Evolutionary conservation across 2,113 vertebrate genomes (phyloP).

Genomic region (Seriola quinqueradiata): DNA sequence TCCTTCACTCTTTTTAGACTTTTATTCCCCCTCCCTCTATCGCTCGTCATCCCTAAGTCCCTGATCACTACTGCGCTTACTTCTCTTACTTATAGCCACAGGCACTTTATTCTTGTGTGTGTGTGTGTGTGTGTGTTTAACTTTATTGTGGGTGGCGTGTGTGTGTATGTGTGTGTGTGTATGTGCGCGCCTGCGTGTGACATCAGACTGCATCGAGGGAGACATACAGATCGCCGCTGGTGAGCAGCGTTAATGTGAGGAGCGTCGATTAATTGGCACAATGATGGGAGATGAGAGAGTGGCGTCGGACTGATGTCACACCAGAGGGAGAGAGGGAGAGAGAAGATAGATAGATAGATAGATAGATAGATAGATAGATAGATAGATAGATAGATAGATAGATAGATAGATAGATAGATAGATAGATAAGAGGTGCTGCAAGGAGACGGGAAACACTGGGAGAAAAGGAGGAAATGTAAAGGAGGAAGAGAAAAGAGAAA

Average conservation of each 20-base stretch:
- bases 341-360: too few species aligned
- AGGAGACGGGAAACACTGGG: too few species aligned
- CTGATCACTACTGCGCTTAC: slow-evolving; percentile 46
- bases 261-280: slow-evolving; percentile 60
- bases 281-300: slow-evolving; percentile 60
- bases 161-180: background rate
- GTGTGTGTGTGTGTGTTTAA: slow-evolving; percentile 1
- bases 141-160: slow-evolving; percentile 26
- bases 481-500: too few species aligned
- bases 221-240: slow-evolving; percentile 33
- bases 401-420: too few species aligned
- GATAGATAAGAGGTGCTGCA: too few species aligned
- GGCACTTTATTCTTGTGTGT: slow-evolving; percentile 41
- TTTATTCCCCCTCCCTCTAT: slow-evolving; percentile 31
- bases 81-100: slow-evolving; percentile 50
- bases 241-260: slow-evolving; percentile 52
- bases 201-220: slow-evolving; percentile 40
- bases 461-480: too few species aligned
- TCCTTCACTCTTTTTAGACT: slow-evolving; percentile 34
- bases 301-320: slow-evolving; percentile 48
- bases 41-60: slow-evolving; percentile 32
- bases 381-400: too few species aligned
- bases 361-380: background rate
- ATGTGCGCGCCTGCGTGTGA: slow-evolving; percentile 10
- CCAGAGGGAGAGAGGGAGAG: background rate